Evolutionary conservation across 53 echinoderm and acorn worm species (phyloP).

Genomic region (Patiria pectinifera): DNA sequence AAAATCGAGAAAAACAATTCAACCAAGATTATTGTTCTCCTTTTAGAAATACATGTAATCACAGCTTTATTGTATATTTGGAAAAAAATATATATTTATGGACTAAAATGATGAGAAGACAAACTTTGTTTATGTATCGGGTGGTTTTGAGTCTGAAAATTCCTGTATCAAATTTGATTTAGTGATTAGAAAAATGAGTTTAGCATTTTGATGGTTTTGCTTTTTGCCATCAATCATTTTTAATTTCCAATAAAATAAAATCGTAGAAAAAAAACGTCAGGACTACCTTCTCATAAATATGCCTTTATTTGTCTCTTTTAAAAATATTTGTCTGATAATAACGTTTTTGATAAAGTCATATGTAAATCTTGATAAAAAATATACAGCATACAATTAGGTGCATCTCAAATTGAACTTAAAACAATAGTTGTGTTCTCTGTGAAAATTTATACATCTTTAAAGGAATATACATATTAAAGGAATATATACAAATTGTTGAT

Average conservation of each 20-base stretch:
- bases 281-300: not conserved
- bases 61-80: not conserved
- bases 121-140: not conserved
- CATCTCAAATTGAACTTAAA: not conserved
- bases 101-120: not conserved
- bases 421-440: not conserved
- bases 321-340: not conserved
- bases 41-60: too few species aligned
- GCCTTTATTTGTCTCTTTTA: not conserved
- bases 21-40: not conserved
- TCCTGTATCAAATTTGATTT: not conserved
- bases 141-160: not conserved
- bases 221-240: not conserved
- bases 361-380: conserved; percentile 41
- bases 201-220: not conserved
- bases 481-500: not conserved
- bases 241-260: not conserved
- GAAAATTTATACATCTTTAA: not conserved
- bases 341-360: not conserved
- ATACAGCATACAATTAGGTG: conserved; percentile 24
- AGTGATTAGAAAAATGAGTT: not conserved
- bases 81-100: not conserved
- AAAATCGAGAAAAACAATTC: not conserved
- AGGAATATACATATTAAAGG: too few species aligned
- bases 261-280: not conserved